phyloP scores from a whole-genome alignment of 2,113 vertebrate genomes.

The Scopus umbretta region DNA sequence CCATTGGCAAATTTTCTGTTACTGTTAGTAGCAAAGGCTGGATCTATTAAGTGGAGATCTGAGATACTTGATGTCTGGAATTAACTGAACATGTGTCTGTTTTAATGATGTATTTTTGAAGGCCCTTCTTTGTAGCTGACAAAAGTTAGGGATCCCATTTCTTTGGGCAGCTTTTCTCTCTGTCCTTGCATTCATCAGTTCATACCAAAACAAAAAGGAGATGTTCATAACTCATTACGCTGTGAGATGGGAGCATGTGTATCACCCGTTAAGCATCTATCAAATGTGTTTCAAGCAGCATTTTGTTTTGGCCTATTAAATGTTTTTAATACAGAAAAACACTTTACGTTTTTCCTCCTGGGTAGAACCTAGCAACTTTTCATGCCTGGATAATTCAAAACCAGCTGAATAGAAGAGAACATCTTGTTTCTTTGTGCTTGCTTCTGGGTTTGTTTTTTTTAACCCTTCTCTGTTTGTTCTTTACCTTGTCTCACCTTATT shows the following conservation, averaged over 20 bases:
- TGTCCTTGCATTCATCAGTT: neutral
- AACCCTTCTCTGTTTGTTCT: neutral
- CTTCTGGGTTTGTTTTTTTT: neutral
- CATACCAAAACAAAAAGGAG: neutral
- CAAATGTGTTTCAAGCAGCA: neutral
- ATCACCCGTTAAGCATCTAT: neutral
- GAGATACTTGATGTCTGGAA: neutral
- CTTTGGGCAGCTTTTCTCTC: neutral
- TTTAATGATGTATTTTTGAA: neutral
- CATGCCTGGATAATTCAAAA: neutral
- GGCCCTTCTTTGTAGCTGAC: neutral
- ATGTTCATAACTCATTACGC: neutral
- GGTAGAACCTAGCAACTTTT: neutral
- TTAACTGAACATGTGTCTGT: neutral
- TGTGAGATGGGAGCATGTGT: neutral
- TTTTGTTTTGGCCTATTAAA: neutral
- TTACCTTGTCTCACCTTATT: neutral
- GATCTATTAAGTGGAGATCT: neutral
- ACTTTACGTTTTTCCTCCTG: neutral
- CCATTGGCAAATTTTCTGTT: neutral
- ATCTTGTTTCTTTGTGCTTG: neutral
- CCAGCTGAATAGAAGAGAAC: neutral
- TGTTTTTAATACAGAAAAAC: neutral
- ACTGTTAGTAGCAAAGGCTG: neutral
- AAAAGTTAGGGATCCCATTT: neutral